These are phyloP conservation scores for Limosa lapponica DNA, from an alignment of 2,797 vertebrate genomes.

Conservation along the genomic window DNA sequence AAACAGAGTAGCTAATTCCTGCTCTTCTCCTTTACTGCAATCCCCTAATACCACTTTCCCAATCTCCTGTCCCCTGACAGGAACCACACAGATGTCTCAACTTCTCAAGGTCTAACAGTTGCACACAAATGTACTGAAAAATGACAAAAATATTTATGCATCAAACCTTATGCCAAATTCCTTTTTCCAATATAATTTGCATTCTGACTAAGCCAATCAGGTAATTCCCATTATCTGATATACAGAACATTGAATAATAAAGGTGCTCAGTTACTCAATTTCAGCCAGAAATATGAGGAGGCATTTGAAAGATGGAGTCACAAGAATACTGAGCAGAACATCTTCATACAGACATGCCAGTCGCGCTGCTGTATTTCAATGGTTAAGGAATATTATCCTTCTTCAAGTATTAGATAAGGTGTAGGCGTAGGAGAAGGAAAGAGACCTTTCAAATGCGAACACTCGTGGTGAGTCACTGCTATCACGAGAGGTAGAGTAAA, in stretches of 20 bases:
- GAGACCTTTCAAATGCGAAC: neutral
- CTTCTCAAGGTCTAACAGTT: neutral
- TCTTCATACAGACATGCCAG: neutral
- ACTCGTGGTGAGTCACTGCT: neutral
- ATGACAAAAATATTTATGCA: neutral
- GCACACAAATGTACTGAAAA: neutral
- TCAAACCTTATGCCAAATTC: neutral
- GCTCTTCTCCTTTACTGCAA: neutral
- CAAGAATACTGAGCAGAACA: neutral
- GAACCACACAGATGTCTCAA: neutral
- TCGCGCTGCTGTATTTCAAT: neutral
- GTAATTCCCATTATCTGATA: neutral
- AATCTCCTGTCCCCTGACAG: neutral
- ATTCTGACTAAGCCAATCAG: neutral
- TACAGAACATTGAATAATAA: neutral
- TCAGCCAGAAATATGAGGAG: neutral
- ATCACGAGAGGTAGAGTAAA: neutral
- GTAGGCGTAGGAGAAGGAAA: neutral
- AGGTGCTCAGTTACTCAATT: neutral
- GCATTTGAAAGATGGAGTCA: neutral
- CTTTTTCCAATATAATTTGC: neutral
- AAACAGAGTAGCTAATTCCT: neutral
- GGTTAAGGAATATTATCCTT: neutral
- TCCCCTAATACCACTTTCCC: neutral
- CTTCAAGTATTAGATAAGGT: neutral